Evolutionary conservation across 2,113 vertebrate genomes (phyloP), one percentile per base, ranked within the genome.

Genomic region (Oreochromis tanganicae): DNA sequence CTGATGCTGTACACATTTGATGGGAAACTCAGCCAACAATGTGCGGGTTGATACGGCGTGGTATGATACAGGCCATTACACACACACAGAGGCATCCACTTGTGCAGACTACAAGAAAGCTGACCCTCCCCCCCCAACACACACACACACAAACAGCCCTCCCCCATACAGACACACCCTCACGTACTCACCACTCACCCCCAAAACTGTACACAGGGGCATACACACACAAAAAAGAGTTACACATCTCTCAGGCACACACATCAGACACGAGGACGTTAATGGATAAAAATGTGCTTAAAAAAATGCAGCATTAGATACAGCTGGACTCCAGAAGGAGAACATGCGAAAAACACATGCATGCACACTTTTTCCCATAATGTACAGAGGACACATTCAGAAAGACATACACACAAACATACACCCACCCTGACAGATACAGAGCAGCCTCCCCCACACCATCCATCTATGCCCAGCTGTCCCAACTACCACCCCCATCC

Each of bases 391-490:
- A 87, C 52, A 85, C 78, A 83, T 57, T 52, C 29, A 54, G 5
- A 61, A 16, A 56, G 9, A 86, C 75, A 75, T 5, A 82, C 56
- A 87, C 27, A 81, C 81, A 91, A 61, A 88, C 61, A 66, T 61
- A 89, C 57, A 61, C 41, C 43, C 43, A 80, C 54, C 27, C 48
- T 41, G n/a, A 86, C 81, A 89, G 84, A 87, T 13, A 73, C 17
- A 63, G 13, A 61, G 41, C 11, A 89, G 63, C 89, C 85, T 87
- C 92, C 93, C 89, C 91, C 83, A 89, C 89, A 80, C 52, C 78
- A 92, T 92, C 91, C 85, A 92, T 93, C 92, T 90, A 81, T 89
- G 90, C 88, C 93, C 93, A 95, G 92, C 94, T 95, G 94, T 92
- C 92, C 87, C 81, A 32, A 19, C 79, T 48, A 83, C 78, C 43